Evolutionary conservation across 2,888 invertebrate species (phyloP).

Genomic region (Netelia virgata): DNA sequence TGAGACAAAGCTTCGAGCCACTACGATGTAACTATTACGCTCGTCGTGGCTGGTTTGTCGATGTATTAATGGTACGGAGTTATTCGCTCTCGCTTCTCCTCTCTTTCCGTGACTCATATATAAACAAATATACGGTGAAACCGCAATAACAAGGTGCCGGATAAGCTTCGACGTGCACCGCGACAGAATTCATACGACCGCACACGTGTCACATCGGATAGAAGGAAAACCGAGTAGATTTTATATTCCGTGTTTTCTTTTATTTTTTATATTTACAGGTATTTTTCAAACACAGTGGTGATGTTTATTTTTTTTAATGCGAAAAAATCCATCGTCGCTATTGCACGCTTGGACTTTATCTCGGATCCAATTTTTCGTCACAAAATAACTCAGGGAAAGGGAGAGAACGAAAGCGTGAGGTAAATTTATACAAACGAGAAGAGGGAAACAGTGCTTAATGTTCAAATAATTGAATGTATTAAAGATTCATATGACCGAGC

Average conservation of each 20-base stretch:
- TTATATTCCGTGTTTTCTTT: slow-evolving; percentile 21
- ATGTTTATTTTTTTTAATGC: background rate
- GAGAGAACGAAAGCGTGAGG: background rate
- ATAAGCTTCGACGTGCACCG: slow-evolving; percentile 33
- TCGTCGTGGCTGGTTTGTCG: slow-evolving; percentile 62
- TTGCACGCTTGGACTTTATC: slow-evolving; percentile 43
- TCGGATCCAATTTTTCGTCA: slow-evolving; percentile 35
- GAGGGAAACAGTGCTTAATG: slow-evolving; percentile 72
- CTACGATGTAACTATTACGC: slow-evolving; percentile 54
- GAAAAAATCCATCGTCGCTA: slow-evolving; percentile 27
- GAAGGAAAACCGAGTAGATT: slow-evolving; percentile 15
- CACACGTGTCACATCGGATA: slow-evolving; percentile 11
- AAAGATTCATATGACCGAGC: slow-evolving; percentile 72
- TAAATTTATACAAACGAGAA: background rate
- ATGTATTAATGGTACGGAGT: slow-evolving; percentile 63
- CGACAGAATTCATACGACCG: slow-evolving; percentile 3
- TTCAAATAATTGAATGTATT: slow-evolving; percentile 77
- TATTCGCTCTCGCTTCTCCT: slow-evolving; percentile 19
- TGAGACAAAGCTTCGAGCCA: slow-evolving; percentile 9
- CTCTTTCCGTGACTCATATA: background rate
- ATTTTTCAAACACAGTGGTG: slow-evolving; percentile 5
- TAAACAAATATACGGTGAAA: background rate
- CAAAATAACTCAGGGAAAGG: background rate
- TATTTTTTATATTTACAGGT: too few species aligned
- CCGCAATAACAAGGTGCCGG: slow-evolving; percentile 43